phyloP scores from a whole-genome alignment of 2,888 invertebrate genomes.

The Lysandra bellargus region DNA sequence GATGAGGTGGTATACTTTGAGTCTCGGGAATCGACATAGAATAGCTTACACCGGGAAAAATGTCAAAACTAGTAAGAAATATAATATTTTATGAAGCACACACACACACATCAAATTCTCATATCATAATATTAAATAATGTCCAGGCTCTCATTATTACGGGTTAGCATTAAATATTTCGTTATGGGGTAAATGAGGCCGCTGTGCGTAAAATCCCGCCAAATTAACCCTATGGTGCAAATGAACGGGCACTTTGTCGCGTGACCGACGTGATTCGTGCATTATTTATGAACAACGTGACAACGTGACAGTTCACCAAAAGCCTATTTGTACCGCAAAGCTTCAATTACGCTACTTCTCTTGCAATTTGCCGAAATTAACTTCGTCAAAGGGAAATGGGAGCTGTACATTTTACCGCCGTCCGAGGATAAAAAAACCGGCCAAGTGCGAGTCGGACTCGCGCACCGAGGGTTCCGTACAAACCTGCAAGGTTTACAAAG shows the following conservation, averaged over 20 bases:
- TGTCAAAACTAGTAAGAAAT: too few relatives aligned
- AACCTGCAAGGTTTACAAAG: too few relatives aligned
- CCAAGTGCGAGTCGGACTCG: too few relatives aligned
- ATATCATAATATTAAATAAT: neutral
- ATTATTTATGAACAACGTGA: neutral
- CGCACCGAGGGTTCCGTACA: too few relatives aligned
- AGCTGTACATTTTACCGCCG: neutral
- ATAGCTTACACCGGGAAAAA: too few relatives aligned
- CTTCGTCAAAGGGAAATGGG: neutral
- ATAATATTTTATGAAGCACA: neutral
- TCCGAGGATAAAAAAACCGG: too few relatives aligned
- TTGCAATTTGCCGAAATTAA: neutral
- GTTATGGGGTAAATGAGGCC: neutral
- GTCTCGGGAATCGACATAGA: too few relatives aligned
- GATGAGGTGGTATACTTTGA: too few relatives aligned
- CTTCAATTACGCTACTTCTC: neutral
- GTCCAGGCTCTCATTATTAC: neutral
- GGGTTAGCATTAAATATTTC: neutral
- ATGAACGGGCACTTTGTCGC: slow-evolving; percentile 8
- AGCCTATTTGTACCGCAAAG: neutral
- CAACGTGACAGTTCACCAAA: neutral
- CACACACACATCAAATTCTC: neutral
- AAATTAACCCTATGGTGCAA: slow-evolving; percentile 17
- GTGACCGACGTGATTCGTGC: slow-evolving; percentile 5
- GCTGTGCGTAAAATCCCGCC: neutral